phyloP scores from a whole-genome alignment of 53 echinoderm and acorn worm species.

The Actinopyga echinites region DNA sequence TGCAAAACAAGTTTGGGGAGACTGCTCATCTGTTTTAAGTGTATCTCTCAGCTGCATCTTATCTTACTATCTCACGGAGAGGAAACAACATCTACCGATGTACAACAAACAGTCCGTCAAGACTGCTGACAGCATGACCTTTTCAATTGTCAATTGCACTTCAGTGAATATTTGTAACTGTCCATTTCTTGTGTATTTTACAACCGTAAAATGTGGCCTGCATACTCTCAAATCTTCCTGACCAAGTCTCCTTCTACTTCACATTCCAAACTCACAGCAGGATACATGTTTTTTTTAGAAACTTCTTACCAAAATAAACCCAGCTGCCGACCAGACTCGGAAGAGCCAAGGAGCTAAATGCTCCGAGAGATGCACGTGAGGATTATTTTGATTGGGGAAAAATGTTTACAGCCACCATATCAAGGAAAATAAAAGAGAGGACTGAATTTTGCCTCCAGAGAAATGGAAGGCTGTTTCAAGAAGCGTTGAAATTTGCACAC shows the following conservation, averaged over 20 bases:
- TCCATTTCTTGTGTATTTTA: not conserved
- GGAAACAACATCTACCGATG: too few relatives aligned
- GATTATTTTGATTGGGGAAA: constrained; percentile 21
- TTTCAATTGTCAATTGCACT: too few relatives aligned
- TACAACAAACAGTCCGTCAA: too few relatives aligned
- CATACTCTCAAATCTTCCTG: not conserved
- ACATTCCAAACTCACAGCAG: constrained; percentile 6
- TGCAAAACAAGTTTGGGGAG: too few relatives aligned
- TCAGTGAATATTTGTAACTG: not conserved
- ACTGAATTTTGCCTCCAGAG: too few relatives aligned
- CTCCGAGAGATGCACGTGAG: not conserved
- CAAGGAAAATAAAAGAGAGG: not conserved
- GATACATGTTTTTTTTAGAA: not conserved
- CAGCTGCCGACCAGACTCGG: not conserved
- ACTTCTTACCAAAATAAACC: constrained; percentile 2
- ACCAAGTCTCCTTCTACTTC: not conserved
- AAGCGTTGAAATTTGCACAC: too few relatives aligned
- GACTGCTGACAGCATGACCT: too few relatives aligned
- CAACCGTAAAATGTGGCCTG: constrained; percentile 1
- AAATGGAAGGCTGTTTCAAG: too few relatives aligned
- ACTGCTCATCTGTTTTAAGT: too few relatives aligned
- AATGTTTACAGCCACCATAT: not conserved
- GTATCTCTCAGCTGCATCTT: too few relatives aligned
- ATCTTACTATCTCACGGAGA: too few relatives aligned
- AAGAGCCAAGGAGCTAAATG: not conserved